Conservation (phyloP, 2,113 vertebrate genomes). For the Phaethornis superciliosus region DNA sequence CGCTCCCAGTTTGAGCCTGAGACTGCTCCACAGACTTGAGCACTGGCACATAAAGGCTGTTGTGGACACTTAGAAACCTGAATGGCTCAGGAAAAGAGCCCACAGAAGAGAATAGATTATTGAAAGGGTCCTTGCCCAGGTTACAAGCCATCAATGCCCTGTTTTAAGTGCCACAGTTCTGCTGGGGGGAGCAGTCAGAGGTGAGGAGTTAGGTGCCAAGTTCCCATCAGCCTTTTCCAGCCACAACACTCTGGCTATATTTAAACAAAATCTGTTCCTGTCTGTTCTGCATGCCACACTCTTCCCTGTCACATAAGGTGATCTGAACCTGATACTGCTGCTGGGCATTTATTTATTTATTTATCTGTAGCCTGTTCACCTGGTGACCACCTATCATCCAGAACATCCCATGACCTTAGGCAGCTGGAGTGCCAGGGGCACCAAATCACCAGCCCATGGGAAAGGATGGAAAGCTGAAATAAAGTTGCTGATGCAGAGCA, state of each 20-base stretch:
- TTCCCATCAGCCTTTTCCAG: conserved; percentile 37
- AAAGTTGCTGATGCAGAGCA: not conserved
- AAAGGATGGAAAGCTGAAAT: not conserved
- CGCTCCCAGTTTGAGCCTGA: not conserved
- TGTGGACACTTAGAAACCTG: not conserved
- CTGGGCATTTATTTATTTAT: not conserved
- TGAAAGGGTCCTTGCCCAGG: not conserved
- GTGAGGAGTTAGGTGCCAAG: not conserved
- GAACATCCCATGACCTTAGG: not conserved
- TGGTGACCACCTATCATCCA: not conserved
- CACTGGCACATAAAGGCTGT: not conserved
- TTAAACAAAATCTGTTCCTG: conserved; percentile 52
- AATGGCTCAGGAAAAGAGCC: not conserved
- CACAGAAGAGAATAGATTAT: not conserved
- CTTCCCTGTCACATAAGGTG: not conserved
- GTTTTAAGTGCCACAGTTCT: not conserved
- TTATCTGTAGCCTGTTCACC: conserved; percentile 1
- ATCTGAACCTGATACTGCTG: conserved; percentile 2
- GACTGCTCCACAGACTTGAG: not conserved
- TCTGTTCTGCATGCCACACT: not conserved
- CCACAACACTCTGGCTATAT: conserved; percentile 42
- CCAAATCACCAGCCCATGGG: not conserved
- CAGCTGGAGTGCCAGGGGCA: not conserved
- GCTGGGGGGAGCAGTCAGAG: not conserved
- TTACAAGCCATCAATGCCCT: not conserved